Base-by-base conservation (phyloP, 2,113 vertebrate genomes). In the Deroptyus accipitrinus region DNA sequence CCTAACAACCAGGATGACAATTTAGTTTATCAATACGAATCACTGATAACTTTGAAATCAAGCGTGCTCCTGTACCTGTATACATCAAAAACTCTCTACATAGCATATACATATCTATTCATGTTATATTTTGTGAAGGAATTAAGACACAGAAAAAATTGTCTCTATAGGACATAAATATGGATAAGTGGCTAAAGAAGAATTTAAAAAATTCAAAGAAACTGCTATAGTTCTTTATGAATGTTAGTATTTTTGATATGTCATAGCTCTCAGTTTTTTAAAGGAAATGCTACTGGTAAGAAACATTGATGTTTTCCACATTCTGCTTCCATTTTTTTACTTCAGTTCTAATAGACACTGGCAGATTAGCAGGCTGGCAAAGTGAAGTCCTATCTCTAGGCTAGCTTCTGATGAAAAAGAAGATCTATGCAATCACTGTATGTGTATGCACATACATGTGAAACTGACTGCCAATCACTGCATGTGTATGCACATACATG, bases 1-100 rank as follows among this genome's bases (percentile, higher is more conserved):
- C 99, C 99, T 99, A 77, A 10, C 15, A 88, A 77, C 7, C 44
- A 91, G 59, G 67, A 86, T 12, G 25, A 78, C 35, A 96, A 48
- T n/a, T 74, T 6, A 87, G 69, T 86, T 95, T 49, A 89, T 41
- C 35, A n/a, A 14, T 22, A 59, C 41, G 33, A 49, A 72, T 39
- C 35, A 48, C 78, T 10, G 17, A 80, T 55, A 83, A 27, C 41
- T 84, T 49, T 30, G 23, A 90, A 66, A 83, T 42, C 8, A 79
- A 86, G 23, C 24, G 23, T 33, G 54, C 12, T 59, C n/a, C 55
- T 46, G 20, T 46, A 83, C 4, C 51, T 30, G 25, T 46, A 83
- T 9, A 30, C 20, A 90, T 37, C 14, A 70, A 54, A 94, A 86
- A 74, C 31, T 5, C 9, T 69, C 52, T 62, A 48, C 6, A 11